Base-by-base conservation (phyloP, 1,140 invertebrate genomes). In the Cyrtorhinus lividipennis region DNA sequence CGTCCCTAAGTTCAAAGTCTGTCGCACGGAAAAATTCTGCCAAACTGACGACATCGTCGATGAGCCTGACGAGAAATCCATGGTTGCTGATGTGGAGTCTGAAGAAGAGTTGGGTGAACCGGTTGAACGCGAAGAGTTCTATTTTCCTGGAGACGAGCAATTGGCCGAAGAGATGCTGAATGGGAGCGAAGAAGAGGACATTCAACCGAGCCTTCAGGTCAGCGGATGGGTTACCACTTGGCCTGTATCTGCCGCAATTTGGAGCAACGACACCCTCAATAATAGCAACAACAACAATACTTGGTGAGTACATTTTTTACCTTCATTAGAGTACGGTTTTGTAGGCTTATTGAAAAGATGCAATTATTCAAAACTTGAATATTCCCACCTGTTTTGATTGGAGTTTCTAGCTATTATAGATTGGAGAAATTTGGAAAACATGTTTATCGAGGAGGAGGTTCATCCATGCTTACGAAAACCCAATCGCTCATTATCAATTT, bases 1-100 rank as follows among this genome's bases (percentile, higher is more conserved):
- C 63, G 72, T 77, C 26, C 72, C 79, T 23, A 80, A 80, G 68
- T 80, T 80, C 67, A 70, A 74, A 22, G 76, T 80, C 13, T 71
- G 74, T 27, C 77, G 79, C 62, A 78, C 77, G 64, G 79, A 81
- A 68, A 80, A 80, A 64, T 77, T 75, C 65, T 76, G 78, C 56
- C 79, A 81, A 70, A 81, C 79, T 1, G 78, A 80, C 56, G 76
- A 77, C 13, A 24, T 64, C 72, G 59, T 68, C 70, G 61, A 72
- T 44, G 69, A 67, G 65, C 63, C 44, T 48, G 71, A 72, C 46
- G 69, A 73, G 64, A 66, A 66, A 15, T 65, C 70, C 62, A 64
- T 66, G 45, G 66, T 63, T 18, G 66, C 62, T 10, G 67, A 69
- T 22, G 45, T 62, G 62, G 12, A 30, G 15, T 8, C 13, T 15